Base-by-base conservation (phyloP, 2,797 vertebrate species). In the Sebastes iracundus region DNA sequence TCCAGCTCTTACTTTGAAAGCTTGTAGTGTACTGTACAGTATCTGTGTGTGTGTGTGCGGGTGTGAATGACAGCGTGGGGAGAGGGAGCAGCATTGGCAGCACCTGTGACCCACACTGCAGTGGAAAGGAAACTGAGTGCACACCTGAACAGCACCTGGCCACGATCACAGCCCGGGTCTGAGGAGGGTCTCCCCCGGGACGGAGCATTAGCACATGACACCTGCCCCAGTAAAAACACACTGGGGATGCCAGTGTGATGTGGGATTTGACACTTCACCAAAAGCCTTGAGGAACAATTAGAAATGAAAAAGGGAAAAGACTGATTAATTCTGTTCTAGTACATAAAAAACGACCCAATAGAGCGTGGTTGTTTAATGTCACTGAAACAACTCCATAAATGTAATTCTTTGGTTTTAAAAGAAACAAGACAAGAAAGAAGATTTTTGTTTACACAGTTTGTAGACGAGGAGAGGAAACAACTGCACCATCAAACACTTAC, bases 91-190 rank as follows among this genome's bases (percentile, higher is more conserved):
- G 86, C 74, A 81, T 42, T 80, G 83, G 83, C 88, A 84, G 83
- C 95, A 96, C 94, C 95, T 96, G 96, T 82, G 93, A 93, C 92
- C 95, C 70, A 35, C 79, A 68, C 79, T 86, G 77, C 90, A 90
- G 93, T 87, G 72, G 90, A 92, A 92, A 92, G 73, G 90, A 92
- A 92, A 92, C 81, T 53, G 88, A 77, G 81, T 73, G 80, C 88
- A 84, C 95, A 97, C 96, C 96, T 96, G 95, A 96, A 88, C 94
- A 90, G 88, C 96, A 96, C 95, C 95, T 95, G 95, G 93, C 88
- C 90, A 93, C 94, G 82, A 68, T 85, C 90, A 84, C 59, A 83
- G 87, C 79, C 76, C 20, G 81, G 82, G 83, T 85, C 80, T 85
- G 82, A 88, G 81, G 73, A 89, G 87, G 75, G 62, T 87, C 79